Base-by-base conservation (phyloP, 2,113 vertebrate genomes). In the Trinectes maculatus region DNA sequence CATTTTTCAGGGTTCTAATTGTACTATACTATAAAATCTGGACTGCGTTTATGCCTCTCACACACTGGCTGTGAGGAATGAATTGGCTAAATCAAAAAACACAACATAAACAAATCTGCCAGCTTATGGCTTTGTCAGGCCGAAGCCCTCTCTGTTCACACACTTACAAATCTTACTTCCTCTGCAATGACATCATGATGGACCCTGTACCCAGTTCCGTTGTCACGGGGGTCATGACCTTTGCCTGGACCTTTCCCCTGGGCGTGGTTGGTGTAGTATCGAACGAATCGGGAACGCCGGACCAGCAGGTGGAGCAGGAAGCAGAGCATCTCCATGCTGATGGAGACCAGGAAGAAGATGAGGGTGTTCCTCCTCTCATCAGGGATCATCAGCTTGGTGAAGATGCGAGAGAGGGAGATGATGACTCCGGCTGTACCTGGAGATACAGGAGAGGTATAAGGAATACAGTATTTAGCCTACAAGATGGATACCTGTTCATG, bases 331-430 rank as follows among this genome's bases (percentile, higher is more conserved):
- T 98, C 98, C 86, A 99, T 95, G 70, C 89, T 88, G 12, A 96
- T 96, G 57, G 97, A 98, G 57, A 98, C 93, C 80, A 97, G 94
- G 90, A 99, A 99, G 91, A 99, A 99, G 89, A 97, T 98, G 82
- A 98, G 94, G 0, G 97, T 99, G 92, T 96, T 96, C 80, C 93
- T 94, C 67, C 93, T 94, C 84, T 99, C 97, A 0, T 95, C 93
- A 0, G 85, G 87, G 80, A 99, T 94, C 83, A 99, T 92, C 71
- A 98, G 92, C 91, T 98, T 98, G 84, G 98, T 99, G 91, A 99
- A 96, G 91, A 99, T 98, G 31, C 98, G 95, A 51, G 96, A 98
- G 52, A 99, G 92, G 0, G 98, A 99, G 85, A 97, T 96, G 87
- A 99, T 97, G 62, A 99, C 98, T 0, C 98, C 98, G 0, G 98